A percentile compares a stretch with the other conserved stretches of the same genome.
Evolutionary conservation across 2,888 invertebrate species (phyloP).

Genomic region (Oxystoma pomonae): DNA sequence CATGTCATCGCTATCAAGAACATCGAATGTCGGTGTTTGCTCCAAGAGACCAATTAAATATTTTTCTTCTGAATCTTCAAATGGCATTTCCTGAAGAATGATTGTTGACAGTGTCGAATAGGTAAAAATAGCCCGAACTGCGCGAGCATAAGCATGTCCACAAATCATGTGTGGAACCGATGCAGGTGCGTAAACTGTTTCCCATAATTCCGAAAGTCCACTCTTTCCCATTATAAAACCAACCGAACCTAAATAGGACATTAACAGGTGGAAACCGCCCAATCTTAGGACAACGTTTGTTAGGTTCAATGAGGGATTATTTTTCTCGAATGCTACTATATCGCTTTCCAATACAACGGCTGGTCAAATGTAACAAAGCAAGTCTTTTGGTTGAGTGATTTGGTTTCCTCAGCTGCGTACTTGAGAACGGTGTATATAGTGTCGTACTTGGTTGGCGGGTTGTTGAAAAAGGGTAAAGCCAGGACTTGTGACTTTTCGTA

Average conservation of each 20-base stretch:
- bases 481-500: too few species aligned
- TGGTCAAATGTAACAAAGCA: conserved; percentile 15
- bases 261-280: conserved; percentile 9
- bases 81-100: conserved; percentile 3
- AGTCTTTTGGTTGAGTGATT: conserved; percentile 5
- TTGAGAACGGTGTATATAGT: too few species aligned
- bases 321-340: conserved; percentile 1
- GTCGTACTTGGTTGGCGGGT: too few species aligned
- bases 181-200: conserved; percentile 8
- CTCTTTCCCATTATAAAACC: conserved; percentile 12
- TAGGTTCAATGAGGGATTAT: neutral
- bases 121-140: conserved; percentile 6
- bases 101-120: conserved; percentile 7
- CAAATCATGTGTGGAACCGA: conserved; percentile 11
- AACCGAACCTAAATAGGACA: conserved; percentile 6
- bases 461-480: too few species aligned
- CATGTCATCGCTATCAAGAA: neutral
- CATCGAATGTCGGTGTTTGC: neutral
- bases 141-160: conserved; percentile 5
- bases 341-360: conserved; percentile 13
- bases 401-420: too few species aligned
- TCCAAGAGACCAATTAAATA: neutral
- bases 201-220: conserved; percentile 10
- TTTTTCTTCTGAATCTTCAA: conserved; percentile 5
- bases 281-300: conserved; percentile 9